Evolutionary conservation across 1,140 invertebrate genomes (phyloP), one percentile per base, ranked within the genome.

Genomic region (Eufriesea mexicana): DNA sequence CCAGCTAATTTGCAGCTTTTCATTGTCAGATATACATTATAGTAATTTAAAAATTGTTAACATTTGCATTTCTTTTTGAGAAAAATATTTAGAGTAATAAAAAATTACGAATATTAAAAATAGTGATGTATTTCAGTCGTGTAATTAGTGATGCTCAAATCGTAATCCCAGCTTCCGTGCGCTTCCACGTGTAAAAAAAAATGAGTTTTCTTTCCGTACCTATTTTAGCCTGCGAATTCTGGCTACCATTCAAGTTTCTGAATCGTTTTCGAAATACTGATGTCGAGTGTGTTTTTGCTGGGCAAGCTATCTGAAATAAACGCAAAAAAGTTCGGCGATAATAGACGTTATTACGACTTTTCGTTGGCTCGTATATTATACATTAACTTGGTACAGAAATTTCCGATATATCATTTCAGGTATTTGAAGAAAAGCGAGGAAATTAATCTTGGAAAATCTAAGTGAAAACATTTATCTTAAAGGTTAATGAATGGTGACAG

Each of bases 221-320:
- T 82, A 85, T 86, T 86, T 86, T 68, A 66, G 83, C 59, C 23
- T 51, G 61, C 51, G 55, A 75, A 82, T 85, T 85, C 82, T 86
- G 85, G 85, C 85, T 76, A 59, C 12, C 61, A 76, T 86, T 86
- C 85, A 86, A 86, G 73, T 85, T 85, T 66, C 59, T 28, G 59
- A 83, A 77, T 77, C 57, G 51, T 55, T 47, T 61, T 47, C 57
- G 54, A 59, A 62, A 51, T 66, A 57, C 66, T 25, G 67, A 66
- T 66, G 66, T 66, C 80, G 64, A 85, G 74, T 67, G 81, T 78
- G 80, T 84, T 83, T 84, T 72, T 23, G 55, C 72, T 57, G 10
- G 70, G 5, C 59, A 28, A 74, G 67, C 73, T 55, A 75, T 79
- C 68, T 61, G 70, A 74, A 79, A 79, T 62, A 86, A 67, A 79